Percentiles rank a stretch among this genome's conserved stretches.
phyloP scores from a whole-genome alignment of 1,140 invertebrate genomes.

The Papilio dardanus region DNA sequence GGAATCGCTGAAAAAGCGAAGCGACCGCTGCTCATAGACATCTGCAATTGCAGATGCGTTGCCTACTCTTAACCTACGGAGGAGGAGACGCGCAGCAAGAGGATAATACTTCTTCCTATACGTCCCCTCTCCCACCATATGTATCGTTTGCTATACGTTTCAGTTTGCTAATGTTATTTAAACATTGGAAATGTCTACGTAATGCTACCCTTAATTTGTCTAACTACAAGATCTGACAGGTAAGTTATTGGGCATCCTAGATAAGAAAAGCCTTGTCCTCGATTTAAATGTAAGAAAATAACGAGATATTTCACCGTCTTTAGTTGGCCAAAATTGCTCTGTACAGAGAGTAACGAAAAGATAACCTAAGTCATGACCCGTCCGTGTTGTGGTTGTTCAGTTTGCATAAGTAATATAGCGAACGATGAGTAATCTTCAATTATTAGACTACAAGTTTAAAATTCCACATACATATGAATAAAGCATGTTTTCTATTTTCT shows the following conservation, averaged over 20 bases:
- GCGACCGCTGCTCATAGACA: no score
- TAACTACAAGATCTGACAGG: not conserved
- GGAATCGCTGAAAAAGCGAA: no score
- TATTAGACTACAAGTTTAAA: constrained; percentile 14
- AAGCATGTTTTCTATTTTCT: constrained; percentile 1
- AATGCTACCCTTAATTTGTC: not conserved
- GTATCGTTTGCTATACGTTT: no score
- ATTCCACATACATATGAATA: not conserved
- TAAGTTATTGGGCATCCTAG: not conserved
- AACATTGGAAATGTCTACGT: not conserved
- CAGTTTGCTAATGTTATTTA: not conserved
- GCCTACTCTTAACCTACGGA: no score
- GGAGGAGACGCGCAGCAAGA: no score
- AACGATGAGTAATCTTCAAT: constrained; percentile 13
- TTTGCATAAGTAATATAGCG: not conserved
- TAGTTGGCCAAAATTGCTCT: not conserved
- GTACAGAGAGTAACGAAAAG: not conserved
- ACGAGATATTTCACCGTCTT: not conserved
- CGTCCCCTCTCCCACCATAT: no score
- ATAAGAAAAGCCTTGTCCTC: not conserved
- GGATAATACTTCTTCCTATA: no score
- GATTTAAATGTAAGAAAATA: not conserved
- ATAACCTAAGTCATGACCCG: not conserved
- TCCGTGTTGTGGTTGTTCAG: not conserved
- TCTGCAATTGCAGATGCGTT: no score